phyloP scores from a whole-genome alignment of 1,140 invertebrate species.

The Physella acuta region DNA sequence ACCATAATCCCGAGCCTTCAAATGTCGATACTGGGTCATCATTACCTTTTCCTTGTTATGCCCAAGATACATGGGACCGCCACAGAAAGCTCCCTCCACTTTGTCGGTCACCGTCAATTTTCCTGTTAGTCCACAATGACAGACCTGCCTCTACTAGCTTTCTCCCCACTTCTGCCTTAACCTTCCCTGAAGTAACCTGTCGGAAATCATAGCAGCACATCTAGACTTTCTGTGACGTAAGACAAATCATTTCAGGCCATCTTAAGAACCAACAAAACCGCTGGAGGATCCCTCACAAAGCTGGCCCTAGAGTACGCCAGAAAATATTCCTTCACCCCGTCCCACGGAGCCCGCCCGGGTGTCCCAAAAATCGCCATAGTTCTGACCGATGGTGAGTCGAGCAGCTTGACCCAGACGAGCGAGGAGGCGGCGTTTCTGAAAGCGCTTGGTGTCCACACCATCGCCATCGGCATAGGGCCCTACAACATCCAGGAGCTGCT shows the following conservation, averaged over 20 bases:
- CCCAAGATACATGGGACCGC: no score
- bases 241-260: background rate
- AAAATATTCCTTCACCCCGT: background rate
- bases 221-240: background rate
- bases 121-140: background rate
- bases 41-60: no score
- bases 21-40: no score
- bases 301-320: background rate
- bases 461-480: background rate
- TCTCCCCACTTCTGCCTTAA: no score
- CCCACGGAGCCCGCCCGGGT: background rate
- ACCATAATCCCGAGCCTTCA: no score
- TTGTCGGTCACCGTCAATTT: background rate
- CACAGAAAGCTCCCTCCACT: background rate
- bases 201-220: background rate
- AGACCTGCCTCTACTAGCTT: no score
- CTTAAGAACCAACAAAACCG: background rate
- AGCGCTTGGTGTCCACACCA: background rate
- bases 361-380: background rate
- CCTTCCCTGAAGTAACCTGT: background rate
- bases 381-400: background rate
- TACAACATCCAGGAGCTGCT: background rate
- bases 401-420: background rate
- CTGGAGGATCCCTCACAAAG: background rate
- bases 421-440: background rate